phyloP scores from a whole-genome alignment of 2,888 invertebrate species.

The Athetis lepigone region DNA sequence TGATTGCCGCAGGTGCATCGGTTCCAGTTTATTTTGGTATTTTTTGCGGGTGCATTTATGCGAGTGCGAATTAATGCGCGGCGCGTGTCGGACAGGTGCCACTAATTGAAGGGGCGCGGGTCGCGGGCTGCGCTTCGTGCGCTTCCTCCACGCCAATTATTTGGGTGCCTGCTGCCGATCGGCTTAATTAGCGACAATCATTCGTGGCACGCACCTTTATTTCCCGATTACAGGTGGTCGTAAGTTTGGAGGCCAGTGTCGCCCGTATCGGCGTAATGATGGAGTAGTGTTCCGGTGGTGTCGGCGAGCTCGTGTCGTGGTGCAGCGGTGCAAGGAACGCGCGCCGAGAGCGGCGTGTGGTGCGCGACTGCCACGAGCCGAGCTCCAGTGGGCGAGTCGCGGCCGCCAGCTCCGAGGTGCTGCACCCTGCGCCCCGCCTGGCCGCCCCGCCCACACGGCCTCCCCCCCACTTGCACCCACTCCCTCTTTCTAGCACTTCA shows the following conservation, averaged over 20 bases:
- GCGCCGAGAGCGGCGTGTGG: slow-evolving; percentile 79
- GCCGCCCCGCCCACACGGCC: slow-evolving; percentile 80
- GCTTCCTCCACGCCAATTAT: slow-evolving; percentile 88
- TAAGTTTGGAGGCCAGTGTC: slow-evolving; percentile 47
- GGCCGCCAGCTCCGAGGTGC: slow-evolving; percentile 75
- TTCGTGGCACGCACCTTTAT: slow-evolving; percentile 79
- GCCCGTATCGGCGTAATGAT: slow-evolving; percentile 44
- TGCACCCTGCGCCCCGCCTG: slow-evolving; percentile 87
- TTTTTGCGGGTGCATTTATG: slow-evolving; percentile 85
- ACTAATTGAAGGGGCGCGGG: slow-evolving; percentile 85
- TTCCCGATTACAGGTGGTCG: slow-evolving; percentile 74
- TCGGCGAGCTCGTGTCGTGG: slow-evolving; percentile 49
- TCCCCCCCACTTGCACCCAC: slow-evolving; percentile 80
- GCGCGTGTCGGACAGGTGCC: slow-evolving; percentile 87
- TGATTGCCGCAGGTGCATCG: slow-evolving; percentile 87
- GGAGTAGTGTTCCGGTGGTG: slow-evolving; percentile 44
- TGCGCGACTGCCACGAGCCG: slow-evolving; percentile 82
- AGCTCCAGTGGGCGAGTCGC: slow-evolving; percentile 82
- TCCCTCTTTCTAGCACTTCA: slow-evolving; percentile 62
- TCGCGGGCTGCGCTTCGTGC: slow-evolving; percentile 77
- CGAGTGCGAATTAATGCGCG: slow-evolving; percentile 86
- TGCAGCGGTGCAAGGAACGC: slow-evolving; percentile 73
- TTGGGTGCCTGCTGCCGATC: slow-evolving; percentile 82
- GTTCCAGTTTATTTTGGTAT: slow-evolving; percentile 86
- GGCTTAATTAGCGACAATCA: slow-evolving; percentile 78